A percentile compares a stretch with the other conserved stretches of the same genome.
Conservation (phyloP, 2,113 vertebrate genomes). For the Brienomyrus longianalis region DNA sequence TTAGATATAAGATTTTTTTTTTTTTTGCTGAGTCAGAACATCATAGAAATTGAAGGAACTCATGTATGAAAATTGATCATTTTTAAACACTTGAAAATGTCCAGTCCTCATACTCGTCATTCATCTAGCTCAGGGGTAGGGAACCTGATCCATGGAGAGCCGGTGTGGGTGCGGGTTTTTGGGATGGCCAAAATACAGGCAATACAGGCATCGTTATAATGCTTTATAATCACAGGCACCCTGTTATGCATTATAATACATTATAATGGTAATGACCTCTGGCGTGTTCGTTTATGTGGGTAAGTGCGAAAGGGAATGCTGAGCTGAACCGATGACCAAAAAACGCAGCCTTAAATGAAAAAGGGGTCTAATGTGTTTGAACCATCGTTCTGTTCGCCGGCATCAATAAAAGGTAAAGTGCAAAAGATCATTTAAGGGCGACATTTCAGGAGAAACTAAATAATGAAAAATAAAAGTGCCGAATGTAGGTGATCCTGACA, state of each 20-base stretch:
- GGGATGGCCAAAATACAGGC: too few species aligned
- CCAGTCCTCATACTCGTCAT: background rate
- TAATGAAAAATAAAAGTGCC: background rate
- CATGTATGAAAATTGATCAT: background rate
- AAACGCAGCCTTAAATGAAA: background rate
- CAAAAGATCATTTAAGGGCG: background rate
- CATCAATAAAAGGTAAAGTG: background rate
- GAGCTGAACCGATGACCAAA: background rate
- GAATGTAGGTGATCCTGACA: background rate
- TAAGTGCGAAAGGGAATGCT: too few species aligned
- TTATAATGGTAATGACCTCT: background rate
- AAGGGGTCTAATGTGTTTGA: background rate
- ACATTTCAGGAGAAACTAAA: background rate
- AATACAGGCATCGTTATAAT: background rate
- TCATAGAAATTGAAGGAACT: background rate
- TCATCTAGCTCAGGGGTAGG: too few species aligned
- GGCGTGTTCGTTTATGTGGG: background rate
- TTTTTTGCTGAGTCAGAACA: background rate
- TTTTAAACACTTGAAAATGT: background rate
- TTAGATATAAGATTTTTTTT: background rate
- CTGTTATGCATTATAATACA: background rate
- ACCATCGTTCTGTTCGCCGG: background rate
- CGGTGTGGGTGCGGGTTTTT: too few species aligned
- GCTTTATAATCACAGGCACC: background rate
- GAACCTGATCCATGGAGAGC: too few species aligned